Evolutionary conservation across 2,888 invertebrate species (phyloP), one percentile per base, ranked within the genome.

Genomic region (Torymus texanus): DNA sequence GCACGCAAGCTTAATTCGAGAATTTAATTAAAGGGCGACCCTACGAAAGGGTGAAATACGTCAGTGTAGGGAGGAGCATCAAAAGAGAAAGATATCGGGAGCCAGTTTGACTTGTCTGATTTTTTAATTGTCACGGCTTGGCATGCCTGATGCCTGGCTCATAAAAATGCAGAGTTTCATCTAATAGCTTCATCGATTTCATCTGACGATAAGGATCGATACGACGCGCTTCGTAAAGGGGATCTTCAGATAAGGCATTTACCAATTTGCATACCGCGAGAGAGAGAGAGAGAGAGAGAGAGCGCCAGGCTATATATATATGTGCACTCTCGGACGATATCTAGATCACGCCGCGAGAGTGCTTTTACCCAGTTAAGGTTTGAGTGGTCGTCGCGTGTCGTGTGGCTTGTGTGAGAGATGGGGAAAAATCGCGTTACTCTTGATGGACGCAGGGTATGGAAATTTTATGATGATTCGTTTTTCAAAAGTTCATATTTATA

Each of bases 171-270:
- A 63, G 66, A 50, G 59, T 66, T 75, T 29, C 70, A 55, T 76
- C 56, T 70, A 76, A 70, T 63, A 70, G 70, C 70, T 70, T 68
- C 63, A 68, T 70, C 56, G 68, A 76, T 76, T 76, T 76, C 50
- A 70, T 24, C 11, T 53, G 14, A 29, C 5, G 75, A 75, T 75
- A 75, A 75, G 75, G 18, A 75, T 61, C 59, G 53, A 41, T 41
- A 8, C 8, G 41, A 41, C 41, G 56, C 2, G 50, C 16, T 24
- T 13, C 55, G 41, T 8, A n/a, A 21, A 14, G 29, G 53, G 67
- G 18, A 68, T 75, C 29, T 18, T 12, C 59, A 3, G 67, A 62
- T 75, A 68, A 55, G 18, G 62, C 55, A 8, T 61, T 62, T 41
- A 66, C 53, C 61, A 68, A 75, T 75, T 75, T 68, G 55, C 75